Evolutionary conservation across 2,888 invertebrate genomes (phyloP).

Genomic region (Hyposoter didymator): DNA sequence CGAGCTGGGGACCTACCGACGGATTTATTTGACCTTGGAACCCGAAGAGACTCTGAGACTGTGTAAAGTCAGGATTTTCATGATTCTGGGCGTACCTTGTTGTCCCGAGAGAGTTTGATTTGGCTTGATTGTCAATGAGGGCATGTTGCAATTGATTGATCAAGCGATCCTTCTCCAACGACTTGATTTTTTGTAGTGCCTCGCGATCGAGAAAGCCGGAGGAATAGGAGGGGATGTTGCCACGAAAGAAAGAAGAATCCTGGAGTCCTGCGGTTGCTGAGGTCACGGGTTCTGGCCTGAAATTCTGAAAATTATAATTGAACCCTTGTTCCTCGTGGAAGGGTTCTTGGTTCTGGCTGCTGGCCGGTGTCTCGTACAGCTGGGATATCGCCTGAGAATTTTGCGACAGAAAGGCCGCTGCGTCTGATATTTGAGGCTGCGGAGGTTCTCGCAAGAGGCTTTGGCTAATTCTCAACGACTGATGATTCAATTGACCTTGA

Average conservation of each 20-base stretch:
- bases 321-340: constrained; percentile 65
- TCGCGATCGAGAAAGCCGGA: constrained; percentile 78
- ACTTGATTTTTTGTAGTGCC: constrained; percentile 76
- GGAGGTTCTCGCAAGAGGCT: constrained; percentile 54
- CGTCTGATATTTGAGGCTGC: constrained; percentile 79
- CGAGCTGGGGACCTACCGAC: constrained; percentile 60
- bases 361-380: constrained; percentile 78
- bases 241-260: background rate
- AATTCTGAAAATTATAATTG: constrained; percentile 67
- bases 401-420: constrained; percentile 78
- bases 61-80: constrained; percentile 17
- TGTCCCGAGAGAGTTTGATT: constrained; percentile 61
- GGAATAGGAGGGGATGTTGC: constrained; percentile 77
- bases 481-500: constrained; percentile 26
- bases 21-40: constrained; percentile 55
- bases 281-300: constrained; percentile 45
- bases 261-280: constrained; percentile 50
- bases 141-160: constrained; percentile 78
- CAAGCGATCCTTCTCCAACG: constrained; percentile 79
- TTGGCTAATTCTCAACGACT: background rate
- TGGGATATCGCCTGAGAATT: constrained; percentile 82
- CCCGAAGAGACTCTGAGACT: constrained; percentile 45
- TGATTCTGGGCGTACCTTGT: constrained; percentile 74
- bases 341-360: constrained; percentile 79
- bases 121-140: constrained; percentile 67